phyloP scores from a whole-genome alignment of 2,797 vertebrate species.

The Anas bahamensis region DNA sequence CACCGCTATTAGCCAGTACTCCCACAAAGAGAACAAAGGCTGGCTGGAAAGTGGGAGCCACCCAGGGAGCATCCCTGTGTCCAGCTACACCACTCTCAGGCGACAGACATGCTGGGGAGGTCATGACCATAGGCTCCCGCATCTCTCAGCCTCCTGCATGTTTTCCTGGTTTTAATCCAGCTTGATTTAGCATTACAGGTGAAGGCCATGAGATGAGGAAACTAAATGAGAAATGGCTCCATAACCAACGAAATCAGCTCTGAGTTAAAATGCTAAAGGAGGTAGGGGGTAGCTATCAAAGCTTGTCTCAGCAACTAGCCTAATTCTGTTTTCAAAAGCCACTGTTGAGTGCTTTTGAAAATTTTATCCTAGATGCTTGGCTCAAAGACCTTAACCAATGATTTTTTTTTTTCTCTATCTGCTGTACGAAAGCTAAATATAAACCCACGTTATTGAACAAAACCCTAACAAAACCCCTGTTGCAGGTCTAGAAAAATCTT shows the following conservation, averaged over 20 bases:
- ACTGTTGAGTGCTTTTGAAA: conserved; percentile 63
- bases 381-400: conserved; percentile 57
- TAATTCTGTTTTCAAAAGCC: conserved; percentile 67
- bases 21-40: conserved; percentile 69
- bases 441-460: conserved; percentile 12
- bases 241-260: not conserved
- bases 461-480: conserved; percentile 43
- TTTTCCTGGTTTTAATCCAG: not conserved
- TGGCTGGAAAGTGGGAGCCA: conserved; percentile 44
- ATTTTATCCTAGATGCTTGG: conserved; percentile 50
- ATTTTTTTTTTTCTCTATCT: conserved; percentile 24
- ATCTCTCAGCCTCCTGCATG: not conserved
- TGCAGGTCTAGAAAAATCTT: conserved; percentile 58
- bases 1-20: conserved; percentile 52
- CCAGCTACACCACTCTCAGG: not conserved
- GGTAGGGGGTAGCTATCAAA: conserved; percentile 53
- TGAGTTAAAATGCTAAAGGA: conserved; percentile 40
- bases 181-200: not conserved
- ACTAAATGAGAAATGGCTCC: not conserved
- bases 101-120: conserved; percentile 29
- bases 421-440: conserved; percentile 49
- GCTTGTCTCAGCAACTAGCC: conserved; percentile 56
- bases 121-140: not conserved
- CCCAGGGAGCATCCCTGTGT: conserved; percentile 52
- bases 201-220: conserved; percentile 24